These are phyloP conservation scores for Argentina silus DNA, from an alignment of 2,797 vertebrate genomes.

Conservation along the genomic window DNA sequence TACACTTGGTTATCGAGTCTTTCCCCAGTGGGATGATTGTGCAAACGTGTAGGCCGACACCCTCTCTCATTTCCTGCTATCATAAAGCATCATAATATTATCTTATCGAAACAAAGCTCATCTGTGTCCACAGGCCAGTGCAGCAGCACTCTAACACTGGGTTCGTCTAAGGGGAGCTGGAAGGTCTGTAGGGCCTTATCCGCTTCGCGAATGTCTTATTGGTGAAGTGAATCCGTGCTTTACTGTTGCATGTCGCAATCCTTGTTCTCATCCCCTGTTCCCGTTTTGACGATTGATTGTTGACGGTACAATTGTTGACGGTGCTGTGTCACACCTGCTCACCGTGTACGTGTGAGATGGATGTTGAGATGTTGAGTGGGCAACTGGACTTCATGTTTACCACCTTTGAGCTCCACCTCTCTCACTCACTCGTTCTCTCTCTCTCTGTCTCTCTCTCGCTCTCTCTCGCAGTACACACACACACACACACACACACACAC, in stretches of 20 bases:
- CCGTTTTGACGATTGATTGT: not conserved
- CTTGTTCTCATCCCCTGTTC: not conserved
- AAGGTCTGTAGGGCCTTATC: too few species aligned
- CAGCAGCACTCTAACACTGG: too few species aligned
- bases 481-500: conserved; percentile 12
- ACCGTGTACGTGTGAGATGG: not conserved
- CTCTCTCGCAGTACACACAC: conserved; percentile 8
- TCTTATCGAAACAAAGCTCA: conserved; percentile 23
- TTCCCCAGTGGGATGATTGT: not conserved
- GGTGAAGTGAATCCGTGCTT: too few species aligned
- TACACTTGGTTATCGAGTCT: not conserved
- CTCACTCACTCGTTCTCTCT: not conserved
- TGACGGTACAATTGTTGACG: not conserved
- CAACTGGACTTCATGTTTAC: not conserved
- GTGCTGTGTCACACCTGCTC: not conserved
- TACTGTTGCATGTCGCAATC: too few species aligned
- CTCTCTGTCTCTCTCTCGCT: not conserved
- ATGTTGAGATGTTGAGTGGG: too few species aligned
- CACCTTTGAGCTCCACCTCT: not conserved
- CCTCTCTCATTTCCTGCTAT: conserved; percentile 24
- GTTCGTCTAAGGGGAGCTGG: too few species aligned
- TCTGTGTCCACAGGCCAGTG: not conserved
- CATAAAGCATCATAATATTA: conserved; percentile 7
- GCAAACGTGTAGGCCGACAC: not conserved
- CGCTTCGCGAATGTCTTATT: too few species aligned